Percentiles rank a stretch among this genome's conserved stretches.
Evolutionary conservation across 2,888 invertebrate species (phyloP).

Genomic region (Ceraclea dissimilis): DNA sequence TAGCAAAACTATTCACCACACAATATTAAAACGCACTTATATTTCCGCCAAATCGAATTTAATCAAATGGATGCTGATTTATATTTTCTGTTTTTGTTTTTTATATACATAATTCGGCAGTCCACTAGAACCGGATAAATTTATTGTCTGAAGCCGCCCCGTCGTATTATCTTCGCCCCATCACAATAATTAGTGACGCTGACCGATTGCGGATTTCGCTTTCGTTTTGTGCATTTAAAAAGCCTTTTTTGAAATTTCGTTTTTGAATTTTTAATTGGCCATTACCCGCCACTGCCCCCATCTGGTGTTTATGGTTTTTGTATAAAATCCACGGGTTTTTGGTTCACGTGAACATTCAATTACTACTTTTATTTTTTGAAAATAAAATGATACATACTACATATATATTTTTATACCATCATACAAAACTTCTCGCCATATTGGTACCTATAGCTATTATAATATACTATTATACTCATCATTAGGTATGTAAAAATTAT

Average conservation of each 20-base stretch:
- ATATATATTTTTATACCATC: background rate
- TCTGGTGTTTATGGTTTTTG: slow-evolving; percentile 1
- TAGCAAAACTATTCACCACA: too few relatives aligned
- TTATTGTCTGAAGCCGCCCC: background rate
- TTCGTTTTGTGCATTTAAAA: slow-evolving; percentile 21
- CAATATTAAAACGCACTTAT: too few relatives aligned
- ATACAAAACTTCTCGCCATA: background rate
- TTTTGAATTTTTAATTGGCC: slow-evolving; percentile 27
- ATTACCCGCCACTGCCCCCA: slow-evolving; percentile 21
- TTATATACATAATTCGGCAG: too few relatives aligned
- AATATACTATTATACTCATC: background rate
- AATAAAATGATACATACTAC: background rate
- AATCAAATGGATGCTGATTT: too few relatives aligned
- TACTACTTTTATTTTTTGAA: background rate
- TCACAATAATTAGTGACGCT: slow-evolving; percentile 18
- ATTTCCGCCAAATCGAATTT: too few relatives aligned
- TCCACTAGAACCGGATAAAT: too few relatives aligned
- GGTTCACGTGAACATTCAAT: slow-evolving; percentile 10
- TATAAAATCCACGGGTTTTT: background rate
- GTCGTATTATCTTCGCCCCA: background rate
- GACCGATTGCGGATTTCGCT: slow-evolving; percentile 11
- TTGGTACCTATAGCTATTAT: background rate
- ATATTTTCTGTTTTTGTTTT: too few relatives aligned
- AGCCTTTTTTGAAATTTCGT: slow-evolving; percentile 22
- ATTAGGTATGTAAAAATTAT: too few relatives aligned